phyloP scores from a whole-genome alignment of 1,140 invertebrate species.

The Aphelinus certus region DNA sequence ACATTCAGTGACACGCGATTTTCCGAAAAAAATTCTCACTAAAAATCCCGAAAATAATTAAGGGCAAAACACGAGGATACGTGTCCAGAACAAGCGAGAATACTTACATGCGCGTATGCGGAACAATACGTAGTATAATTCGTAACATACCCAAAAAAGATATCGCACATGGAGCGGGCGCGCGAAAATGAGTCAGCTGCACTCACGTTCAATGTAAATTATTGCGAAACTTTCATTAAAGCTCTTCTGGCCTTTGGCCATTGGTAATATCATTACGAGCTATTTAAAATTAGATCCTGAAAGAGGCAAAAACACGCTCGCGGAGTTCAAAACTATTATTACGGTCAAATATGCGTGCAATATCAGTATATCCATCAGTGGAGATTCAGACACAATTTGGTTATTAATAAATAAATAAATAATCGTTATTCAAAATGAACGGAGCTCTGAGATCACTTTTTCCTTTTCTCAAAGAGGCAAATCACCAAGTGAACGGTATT shows the following conservation, averaged over 20 bases:
- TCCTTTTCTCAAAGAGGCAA: no score
- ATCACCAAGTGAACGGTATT: no score
- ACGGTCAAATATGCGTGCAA: no score
- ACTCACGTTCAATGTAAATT: neutral
- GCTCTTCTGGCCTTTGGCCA: conserved; percentile 14
- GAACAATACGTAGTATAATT: no score
- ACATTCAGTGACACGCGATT: conserved; percentile 18
- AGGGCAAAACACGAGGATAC: neutral
- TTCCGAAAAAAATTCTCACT: neutral
- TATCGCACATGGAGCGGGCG: neutral
- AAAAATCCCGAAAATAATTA: neutral
- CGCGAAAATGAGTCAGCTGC: conserved; percentile 13
- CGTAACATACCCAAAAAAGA: no score
- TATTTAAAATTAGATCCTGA: conserved; percentile 18
- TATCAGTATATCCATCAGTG: no score
- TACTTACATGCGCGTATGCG: no score
- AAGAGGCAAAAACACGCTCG: neutral
- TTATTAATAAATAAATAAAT: no score
- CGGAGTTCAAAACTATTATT: neutral
- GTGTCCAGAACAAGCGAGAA: neutral
- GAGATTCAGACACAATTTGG: no score
- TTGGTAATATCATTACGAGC: conserved; percentile 18
- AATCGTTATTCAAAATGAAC: no score
- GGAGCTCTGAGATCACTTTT: no score
- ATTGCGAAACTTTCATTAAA: conserved; percentile 19